These are phyloP conservation scores for Elachura formosa DNA, from an alignment of 2,113 vertebrate species.

Conservation along the genomic window DNA sequence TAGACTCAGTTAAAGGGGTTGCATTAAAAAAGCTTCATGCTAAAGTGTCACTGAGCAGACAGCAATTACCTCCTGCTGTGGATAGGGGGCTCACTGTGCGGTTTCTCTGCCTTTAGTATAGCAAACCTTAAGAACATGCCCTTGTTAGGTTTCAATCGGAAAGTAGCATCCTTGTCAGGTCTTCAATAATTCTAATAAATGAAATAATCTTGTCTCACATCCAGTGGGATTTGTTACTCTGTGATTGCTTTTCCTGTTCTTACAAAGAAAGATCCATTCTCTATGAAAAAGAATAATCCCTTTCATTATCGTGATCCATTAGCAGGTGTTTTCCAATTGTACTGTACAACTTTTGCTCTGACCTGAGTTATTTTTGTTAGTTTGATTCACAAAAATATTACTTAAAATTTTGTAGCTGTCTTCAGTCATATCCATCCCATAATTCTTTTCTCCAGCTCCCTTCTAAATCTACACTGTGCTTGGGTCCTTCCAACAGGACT, in stretches of 20 bases:
- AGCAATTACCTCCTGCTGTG: background rate
- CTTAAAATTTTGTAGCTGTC: background rate
- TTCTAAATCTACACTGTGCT: background rate
- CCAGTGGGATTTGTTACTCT: background rate
- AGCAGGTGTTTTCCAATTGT: background rate
- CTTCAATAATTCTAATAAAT: background rate
- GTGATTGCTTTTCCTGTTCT: background rate
- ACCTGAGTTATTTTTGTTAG: background rate
- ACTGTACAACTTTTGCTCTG: background rate
- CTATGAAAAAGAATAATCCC: background rate
- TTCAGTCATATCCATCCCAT: background rate
- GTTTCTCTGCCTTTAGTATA: background rate
- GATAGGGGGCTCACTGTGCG: accelerated
- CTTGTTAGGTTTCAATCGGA: background rate
- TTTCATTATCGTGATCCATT: background rate
- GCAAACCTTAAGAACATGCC: background rate
- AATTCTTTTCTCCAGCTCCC: background rate
- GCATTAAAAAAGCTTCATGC: background rate
- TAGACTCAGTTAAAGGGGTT: background rate
- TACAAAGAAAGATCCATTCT: background rate
- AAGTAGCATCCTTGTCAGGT: background rate
- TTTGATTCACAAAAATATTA: background rate
- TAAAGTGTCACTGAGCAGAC: background rate
- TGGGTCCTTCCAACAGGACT: background rate
- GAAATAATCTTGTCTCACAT: background rate